phyloP scores from a whole-genome alignment of 2,113 vertebrate genomes.

The Propithecus coquereli region DNA sequence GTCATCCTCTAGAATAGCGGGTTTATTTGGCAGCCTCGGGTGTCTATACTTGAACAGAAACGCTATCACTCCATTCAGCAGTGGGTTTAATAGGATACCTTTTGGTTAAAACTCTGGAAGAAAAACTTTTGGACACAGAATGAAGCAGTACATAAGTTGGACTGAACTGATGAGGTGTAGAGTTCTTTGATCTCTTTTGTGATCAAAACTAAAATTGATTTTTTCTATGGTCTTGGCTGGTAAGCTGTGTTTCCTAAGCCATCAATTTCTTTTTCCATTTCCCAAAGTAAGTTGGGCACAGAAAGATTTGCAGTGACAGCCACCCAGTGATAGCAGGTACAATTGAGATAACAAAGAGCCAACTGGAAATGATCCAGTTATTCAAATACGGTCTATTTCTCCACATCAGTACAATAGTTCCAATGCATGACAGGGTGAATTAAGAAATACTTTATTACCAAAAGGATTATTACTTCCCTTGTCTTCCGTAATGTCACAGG shows the following conservation, averaged over 20 bases:
- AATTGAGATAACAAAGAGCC: background rate
- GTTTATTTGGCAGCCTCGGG: constrained; percentile 28
- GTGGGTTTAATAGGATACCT: constrained; percentile 43
- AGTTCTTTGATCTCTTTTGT: constrained; percentile 51
- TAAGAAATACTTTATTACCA: background rate
- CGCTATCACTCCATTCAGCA: background rate
- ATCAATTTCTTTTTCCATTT: constrained; percentile 4
- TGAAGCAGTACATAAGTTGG: background rate
- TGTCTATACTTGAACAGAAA: background rate
- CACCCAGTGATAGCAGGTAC: background rate
- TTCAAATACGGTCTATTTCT: background rate
- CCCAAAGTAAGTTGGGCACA: constrained; percentile 20
- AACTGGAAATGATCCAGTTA: background rate
- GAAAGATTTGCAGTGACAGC: constrained; percentile 29
- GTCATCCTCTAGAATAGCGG: constrained; percentile 35
- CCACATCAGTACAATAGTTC: background rate
- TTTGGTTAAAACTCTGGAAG: constrained; percentile 65
- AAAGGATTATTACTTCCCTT: background rate
- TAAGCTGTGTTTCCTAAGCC: background rate
- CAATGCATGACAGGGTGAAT: background rate
- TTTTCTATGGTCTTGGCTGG: constrained; percentile 41
- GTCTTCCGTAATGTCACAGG: background rate
- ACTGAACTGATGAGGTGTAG: constrained; percentile 16
- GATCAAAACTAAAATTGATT: constrained; percentile 67
- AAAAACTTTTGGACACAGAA: constrained; percentile 51